Evolutionary conservation across 1,140 invertebrate species (phyloP), one percentile per base, ranked within the genome.

Genomic region (Penaeus chinensis): DNA sequence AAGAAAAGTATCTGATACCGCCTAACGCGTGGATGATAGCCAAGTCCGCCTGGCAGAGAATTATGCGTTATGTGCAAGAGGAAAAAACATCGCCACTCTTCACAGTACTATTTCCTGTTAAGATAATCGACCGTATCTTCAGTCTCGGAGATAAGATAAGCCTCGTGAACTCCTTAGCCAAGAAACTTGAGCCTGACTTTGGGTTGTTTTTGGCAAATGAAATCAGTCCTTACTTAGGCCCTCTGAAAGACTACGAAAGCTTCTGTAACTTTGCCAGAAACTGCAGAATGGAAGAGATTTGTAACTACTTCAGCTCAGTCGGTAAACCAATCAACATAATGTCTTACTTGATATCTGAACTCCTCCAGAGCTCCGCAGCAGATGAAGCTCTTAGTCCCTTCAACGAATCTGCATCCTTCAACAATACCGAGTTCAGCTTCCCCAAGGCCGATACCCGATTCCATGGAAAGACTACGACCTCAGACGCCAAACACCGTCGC

Each of bases 91-190:
- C 78, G 11, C 8, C 42, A 60, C n/a, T 60, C 18, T 85, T 85
- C 74, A 85, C 63, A 60, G 47, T 77, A 37, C 71, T 85, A 22
- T 78, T 76, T 11, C 83, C 83, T 2, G 74, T 78, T 7, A 63
- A 47, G 61, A 85, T 78, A 13, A 47, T 78, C 4, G 83, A 84
- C 61, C 61, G 71, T 20, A 62, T 84, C 32, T 18, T 84, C 42
- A 84, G 74, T 78, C 83, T 84, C 24, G 83, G 83, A 62, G 71
- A 85, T 37, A 71, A 85, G 13, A n/a, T 85, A 16, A 85, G 78
- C 27, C 60, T 85, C 54, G 65, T 85, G 32, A 78, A 47, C 71
- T 78, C 78, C 42, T 62, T 85, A 60, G 74, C 83, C 13, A 85
- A 62, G 32, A 85, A 85, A 63, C 74, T 85, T 16, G 74, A 85